phyloP scores from a whole-genome alignment of 2,797 vertebrate species.

The Pampus argenteus region DNA sequence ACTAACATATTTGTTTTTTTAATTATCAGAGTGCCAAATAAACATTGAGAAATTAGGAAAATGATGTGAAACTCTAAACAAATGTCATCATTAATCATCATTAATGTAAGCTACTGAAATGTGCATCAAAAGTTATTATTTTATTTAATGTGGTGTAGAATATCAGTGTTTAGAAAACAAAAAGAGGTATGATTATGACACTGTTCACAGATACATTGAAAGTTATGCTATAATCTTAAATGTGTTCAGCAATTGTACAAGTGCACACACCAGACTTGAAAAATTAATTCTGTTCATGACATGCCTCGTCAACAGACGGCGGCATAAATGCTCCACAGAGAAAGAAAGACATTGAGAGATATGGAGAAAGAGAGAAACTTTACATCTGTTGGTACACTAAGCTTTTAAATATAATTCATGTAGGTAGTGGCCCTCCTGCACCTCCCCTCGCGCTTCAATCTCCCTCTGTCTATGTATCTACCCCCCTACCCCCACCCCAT shows the following conservation, averaged over 20 bases:
- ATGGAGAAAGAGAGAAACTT: slow-evolving; percentile 89
- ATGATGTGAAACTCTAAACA: slow-evolving; percentile 41
- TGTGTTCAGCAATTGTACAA: slow-evolving; percentile 71
- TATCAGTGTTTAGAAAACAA: slow-evolving; percentile 58
- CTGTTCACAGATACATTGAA: slow-evolving; percentile 54
- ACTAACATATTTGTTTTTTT: slow-evolving; percentile 36
- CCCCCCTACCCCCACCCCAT: slow-evolving; percentile 62
- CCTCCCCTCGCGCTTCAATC: slow-evolving; percentile 66
- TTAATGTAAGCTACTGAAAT: slow-evolving; percentile 45
- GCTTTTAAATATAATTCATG: slow-evolving; percentile 50
- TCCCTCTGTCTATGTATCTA: slow-evolving; percentile 65
- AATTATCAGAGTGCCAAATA: slow-evolving; percentile 43
- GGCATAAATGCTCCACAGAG: slow-evolving; percentile 82
- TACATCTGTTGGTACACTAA: slow-evolving; percentile 55
- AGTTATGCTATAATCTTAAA: slow-evolving; percentile 45
- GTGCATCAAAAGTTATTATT: slow-evolving; percentile 40
- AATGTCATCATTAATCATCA: slow-evolving; percentile 37
- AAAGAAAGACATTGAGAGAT: slow-evolving; percentile 87
- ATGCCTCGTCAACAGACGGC: slow-evolving; percentile 65
- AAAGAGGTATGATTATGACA: slow-evolving; percentile 57
- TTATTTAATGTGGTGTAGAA: slow-evolving; percentile 51
- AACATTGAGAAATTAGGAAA: slow-evolving; percentile 29
- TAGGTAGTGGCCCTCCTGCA: slow-evolving; percentile 75
- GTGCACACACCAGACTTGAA: slow-evolving; percentile 73
- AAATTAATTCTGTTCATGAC: slow-evolving; percentile 66